Evolutionary conservation across 1,140 invertebrate species (phyloP).

Genomic region (Drosophila setifemur): DNA sequence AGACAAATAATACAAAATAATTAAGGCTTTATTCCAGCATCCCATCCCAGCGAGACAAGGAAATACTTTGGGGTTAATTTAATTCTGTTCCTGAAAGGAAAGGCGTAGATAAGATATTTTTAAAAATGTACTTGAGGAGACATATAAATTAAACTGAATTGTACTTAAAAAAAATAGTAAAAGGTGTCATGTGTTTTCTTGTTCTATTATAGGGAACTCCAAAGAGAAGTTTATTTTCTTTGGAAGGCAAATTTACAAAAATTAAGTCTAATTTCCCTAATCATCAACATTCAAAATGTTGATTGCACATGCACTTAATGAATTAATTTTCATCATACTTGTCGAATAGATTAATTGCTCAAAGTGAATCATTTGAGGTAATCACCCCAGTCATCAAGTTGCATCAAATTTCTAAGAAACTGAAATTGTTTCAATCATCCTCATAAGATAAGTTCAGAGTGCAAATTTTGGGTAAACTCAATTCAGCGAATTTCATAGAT

Average conservation of each 20-base stretch:
- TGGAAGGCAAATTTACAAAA: no score
- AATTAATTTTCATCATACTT: background rate
- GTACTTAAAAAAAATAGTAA: no score
- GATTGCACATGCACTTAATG: background rate
- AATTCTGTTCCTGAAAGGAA: background rate
- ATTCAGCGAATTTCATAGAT: conserved; percentile 22
- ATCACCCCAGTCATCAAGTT: background rate
- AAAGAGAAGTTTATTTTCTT: no score
- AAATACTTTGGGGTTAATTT: conserved; percentile 31
- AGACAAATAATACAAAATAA: conserved; percentile 37
- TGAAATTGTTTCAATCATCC: conserved; percentile 34
- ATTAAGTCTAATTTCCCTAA: background rate
- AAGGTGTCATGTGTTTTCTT: no score
- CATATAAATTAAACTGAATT: no score
- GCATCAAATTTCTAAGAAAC: conserved; percentile 24
- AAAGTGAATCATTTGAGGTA: conserved; percentile 10
- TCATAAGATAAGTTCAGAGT: background rate
- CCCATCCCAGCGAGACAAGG: background rate
- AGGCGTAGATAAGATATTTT: background rate
- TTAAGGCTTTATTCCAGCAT: conserved; percentile 20
- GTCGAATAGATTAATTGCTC: background rate
- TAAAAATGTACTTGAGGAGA: no score
- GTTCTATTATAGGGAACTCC: no score
- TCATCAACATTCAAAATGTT: background rate
- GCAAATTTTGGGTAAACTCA: background rate